Percentiles rank a stretch among this genome's conserved stretches.
Conservation (phyloP, 2,888 invertebrate species). For the Drosophila nigricruria region DNA sequence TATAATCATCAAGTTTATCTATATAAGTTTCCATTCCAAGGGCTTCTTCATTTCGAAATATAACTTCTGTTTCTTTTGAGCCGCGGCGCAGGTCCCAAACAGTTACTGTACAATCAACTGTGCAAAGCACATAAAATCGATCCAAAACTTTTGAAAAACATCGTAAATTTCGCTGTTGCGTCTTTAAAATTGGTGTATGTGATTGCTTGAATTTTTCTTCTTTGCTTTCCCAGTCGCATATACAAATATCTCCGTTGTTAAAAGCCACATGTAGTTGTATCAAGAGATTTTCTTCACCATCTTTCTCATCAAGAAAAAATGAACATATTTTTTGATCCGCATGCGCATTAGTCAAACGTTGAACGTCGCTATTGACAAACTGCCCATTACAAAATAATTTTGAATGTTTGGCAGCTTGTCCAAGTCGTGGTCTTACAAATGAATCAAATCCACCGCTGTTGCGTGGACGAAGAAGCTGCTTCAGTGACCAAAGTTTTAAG, state of each 20-base stretch:
- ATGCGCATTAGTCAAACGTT: slow-evolving; percentile 17
- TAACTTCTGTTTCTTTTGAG: slow-evolving; percentile 36
- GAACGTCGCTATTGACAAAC: slow-evolving; percentile 44
- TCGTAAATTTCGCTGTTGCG: slow-evolving; percentile 57
- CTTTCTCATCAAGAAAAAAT: slow-evolving; percentile 62
- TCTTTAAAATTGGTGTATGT: slow-evolving; percentile 56
- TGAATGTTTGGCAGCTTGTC: slow-evolving; percentile 9
- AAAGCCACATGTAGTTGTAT: slow-evolving; percentile 77
- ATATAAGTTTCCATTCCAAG: slow-evolving; percentile 46
- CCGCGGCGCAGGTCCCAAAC: slow-evolving; percentile 73
- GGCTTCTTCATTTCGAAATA: background rate
- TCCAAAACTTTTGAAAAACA: slow-evolving; percentile 74
- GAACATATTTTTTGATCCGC: slow-evolving; percentile 46
- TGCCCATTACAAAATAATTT: slow-evolving; percentile 43
- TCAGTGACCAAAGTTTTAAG: slow-evolving; percentile 82
- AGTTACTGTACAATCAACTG: slow-evolving; percentile 60
- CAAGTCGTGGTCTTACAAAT: background rate
- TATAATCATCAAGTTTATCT: slow-evolving; percentile 19
- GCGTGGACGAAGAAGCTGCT: slow-evolving; percentile 21
- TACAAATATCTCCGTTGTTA: slow-evolving; percentile 76
- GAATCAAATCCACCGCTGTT: background rate
- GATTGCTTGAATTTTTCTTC: slow-evolving; percentile 65
- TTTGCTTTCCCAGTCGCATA: slow-evolving; percentile 74
- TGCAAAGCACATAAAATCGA: slow-evolving; percentile 78
- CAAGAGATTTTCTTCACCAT: background rate